A percentile compares a stretch with the other conserved stretches of the same genome.
These are phyloP conservation scores for Enteromius mattozi DNA, from an alignment of 2,797 vertebrate species.

Conservation along the genomic window DNA sequence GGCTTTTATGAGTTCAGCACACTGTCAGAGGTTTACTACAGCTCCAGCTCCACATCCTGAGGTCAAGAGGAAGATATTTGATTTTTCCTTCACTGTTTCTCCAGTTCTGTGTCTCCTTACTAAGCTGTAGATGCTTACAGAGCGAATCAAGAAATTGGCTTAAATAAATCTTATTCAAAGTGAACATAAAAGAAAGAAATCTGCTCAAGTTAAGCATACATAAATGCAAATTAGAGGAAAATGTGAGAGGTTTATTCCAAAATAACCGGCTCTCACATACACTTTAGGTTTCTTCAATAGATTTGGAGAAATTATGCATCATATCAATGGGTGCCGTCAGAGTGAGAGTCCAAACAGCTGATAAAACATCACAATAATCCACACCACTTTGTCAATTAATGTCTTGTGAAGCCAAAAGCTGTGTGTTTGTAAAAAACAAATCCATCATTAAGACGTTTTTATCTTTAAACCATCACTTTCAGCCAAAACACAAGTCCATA, in stretches of 20 bases:
- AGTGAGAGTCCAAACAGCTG: neutral
- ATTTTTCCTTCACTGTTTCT: neutral
- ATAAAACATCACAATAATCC: neutral
- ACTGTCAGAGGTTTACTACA: conserved; percentile 68
- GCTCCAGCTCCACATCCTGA: conserved; percentile 67
- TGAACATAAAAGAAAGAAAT: neutral
- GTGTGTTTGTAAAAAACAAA: too few relatives aligned
- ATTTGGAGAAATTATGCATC: neutral
- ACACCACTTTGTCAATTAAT: neutral
- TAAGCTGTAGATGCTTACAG: conserved; percentile 32
- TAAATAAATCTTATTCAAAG: neutral
- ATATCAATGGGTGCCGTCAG: neutral
- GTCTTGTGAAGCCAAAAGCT: too few relatives aligned
- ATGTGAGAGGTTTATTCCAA: neutral
- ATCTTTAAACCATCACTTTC: neutral
- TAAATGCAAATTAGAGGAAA: neutral
- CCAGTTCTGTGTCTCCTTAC: conserved; percentile 11
- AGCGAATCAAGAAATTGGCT: neutral
- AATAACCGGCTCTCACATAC: neutral
- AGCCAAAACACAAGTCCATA: neutral
- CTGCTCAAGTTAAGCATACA: neutral
- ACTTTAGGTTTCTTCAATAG: neutral
- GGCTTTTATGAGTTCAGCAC: conserved; percentile 69
- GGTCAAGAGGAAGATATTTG: conserved; percentile 52
- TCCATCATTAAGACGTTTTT: too few relatives aligned